Evolutionary conservation across 2,888 invertebrate genomes (phyloP).

Genomic region (Aphodius granarius): DNA sequence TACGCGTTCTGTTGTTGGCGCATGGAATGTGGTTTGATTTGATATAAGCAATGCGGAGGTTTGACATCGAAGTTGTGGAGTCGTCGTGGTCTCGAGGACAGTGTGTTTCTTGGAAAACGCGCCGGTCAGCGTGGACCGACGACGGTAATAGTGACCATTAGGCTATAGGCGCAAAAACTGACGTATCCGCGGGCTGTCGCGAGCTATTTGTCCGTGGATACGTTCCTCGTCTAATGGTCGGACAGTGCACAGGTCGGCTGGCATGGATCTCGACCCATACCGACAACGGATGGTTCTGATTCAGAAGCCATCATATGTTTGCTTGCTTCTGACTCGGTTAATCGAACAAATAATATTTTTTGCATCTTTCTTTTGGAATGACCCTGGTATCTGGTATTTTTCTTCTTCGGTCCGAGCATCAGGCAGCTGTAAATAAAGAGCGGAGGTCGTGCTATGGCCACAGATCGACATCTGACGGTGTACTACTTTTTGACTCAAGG

Average conservation of each 20-base stretch:
- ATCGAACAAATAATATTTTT: no score
- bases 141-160: slow-evolving; percentile 11
- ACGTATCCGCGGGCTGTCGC: background rate
- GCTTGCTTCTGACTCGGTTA: background rate
- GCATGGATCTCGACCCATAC: background rate
- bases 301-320: background rate
- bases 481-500: background rate
- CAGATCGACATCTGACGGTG: background rate
- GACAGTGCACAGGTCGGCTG: background rate
- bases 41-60: slow-evolving; percentile 28
- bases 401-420: background rate
- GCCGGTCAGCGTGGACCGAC: no score
- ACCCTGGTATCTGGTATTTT: no score
- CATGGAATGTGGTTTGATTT: slow-evolving; percentile 35
- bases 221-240: slow-evolving; percentile 3
- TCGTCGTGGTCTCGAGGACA: slow-evolving; percentile 13
- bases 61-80: slow-evolving; percentile 16
- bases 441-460: background rate
- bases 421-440: background rate
- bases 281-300: background rate
- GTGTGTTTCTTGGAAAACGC: slow-evolving; percentile 19
- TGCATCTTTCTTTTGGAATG: no score
- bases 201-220: slow-evolving; percentile 8
- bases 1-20: background rate
- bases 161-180: slow-evolving; percentile 1